Conservation (phyloP, 2,113 vertebrate species). For the Nesogale talazaci region DNA sequence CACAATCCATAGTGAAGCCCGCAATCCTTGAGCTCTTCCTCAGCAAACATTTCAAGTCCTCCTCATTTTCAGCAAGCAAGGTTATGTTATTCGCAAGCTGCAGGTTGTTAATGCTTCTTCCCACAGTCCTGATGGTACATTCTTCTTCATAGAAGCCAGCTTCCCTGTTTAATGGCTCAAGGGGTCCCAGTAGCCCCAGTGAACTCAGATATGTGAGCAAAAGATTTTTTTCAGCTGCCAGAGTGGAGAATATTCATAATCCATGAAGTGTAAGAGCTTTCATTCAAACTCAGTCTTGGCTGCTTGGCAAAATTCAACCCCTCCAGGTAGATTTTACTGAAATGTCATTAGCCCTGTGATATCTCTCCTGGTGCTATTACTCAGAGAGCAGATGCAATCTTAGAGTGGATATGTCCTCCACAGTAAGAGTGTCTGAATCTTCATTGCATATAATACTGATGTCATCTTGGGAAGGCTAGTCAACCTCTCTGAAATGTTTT, state of each 20-base stretch:
- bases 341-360: not conserved
- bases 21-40: too few relatives aligned
- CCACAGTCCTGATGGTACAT: too few relatives aligned
- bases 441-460: not conserved
- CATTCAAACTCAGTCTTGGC: not conserved
- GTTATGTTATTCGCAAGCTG: too few relatives aligned
- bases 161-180: too few relatives aligned
- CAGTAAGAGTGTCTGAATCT: not conserved
- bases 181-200: too few relatives aligned
- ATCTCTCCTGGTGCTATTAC: too few relatives aligned
- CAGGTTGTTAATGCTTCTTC: too few relatives aligned
- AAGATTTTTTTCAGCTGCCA: not conserved
- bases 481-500: not conserved
- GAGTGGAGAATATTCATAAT: too few relatives aligned
- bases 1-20: too few relatives aligned
- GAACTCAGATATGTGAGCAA: not conserved
- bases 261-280: not conserved
- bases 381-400: not conserved
- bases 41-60: too few relatives aligned
- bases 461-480: not conserved
- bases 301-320: not conserved
- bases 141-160: too few relatives aligned
- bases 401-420: not conserved
- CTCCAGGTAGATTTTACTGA: not conserved
- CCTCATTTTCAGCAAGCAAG: too few relatives aligned